These are phyloP conservation scores for Strigamia crassipes DNA, from an alignment of 2,888 invertebrate genomes.

Conservation along the genomic window DNA sequence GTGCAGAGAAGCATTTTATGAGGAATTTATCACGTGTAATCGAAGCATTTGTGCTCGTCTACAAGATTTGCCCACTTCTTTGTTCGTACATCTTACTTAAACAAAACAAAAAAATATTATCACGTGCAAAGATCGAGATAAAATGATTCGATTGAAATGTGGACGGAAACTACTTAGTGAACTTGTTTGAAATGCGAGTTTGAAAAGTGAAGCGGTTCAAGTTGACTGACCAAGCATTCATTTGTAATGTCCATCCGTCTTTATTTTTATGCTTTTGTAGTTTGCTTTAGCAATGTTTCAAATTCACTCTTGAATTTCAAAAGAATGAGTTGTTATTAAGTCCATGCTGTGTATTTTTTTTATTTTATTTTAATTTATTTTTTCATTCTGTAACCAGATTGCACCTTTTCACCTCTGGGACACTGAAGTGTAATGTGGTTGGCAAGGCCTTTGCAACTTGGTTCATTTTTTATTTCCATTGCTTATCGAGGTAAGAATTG, in stretches of 20 bases:
- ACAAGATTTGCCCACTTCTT: too few species aligned
- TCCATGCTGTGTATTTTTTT: background rate
- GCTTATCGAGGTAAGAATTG: background rate
- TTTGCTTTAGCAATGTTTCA: background rate
- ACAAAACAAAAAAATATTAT: background rate
- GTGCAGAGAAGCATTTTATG: background rate
- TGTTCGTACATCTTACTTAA: too few species aligned
- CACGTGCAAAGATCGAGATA: background rate
- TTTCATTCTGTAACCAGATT: background rate
- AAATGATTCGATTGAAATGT: background rate
- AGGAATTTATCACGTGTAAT: background rate
- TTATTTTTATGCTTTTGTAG: constrained; percentile 6
- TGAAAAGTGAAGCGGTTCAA: background rate
- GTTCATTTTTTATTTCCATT: background rate
- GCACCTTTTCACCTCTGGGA: background rate
- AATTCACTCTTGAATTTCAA: background rate
- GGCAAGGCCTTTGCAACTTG: background rate
- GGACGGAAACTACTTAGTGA: background rate
- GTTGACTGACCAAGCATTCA: constrained; percentile 7
- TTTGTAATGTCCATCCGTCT: constrained; percentile 12
- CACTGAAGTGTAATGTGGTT: background rate
- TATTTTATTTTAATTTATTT: background rate
- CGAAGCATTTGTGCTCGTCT: too few species aligned
- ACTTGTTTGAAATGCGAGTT: constrained; percentile 12
- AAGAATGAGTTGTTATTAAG: background rate